phyloP scores from a whole-genome alignment of 2,888 invertebrate genomes.

The Monochamus alternatus region DNA sequence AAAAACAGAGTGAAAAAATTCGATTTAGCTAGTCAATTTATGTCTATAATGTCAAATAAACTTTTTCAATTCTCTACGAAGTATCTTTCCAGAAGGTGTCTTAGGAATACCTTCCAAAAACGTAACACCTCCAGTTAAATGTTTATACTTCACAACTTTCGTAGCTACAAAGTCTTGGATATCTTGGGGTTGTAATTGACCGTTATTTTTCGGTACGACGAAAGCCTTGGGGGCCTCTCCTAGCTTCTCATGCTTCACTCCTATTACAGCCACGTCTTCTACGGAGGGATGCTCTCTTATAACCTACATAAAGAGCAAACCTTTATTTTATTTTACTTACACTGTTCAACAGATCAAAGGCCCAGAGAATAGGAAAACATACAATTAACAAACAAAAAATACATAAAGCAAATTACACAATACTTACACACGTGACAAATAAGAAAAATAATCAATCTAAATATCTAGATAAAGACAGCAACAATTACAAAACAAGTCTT shows the following conservation, averaged over 20 bases:
- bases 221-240: conserved; percentile 87
- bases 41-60: not conserved
- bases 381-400: too few relatives aligned
- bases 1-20: too few relatives aligned
- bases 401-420: too few relatives aligned
- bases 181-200: conserved; percentile 70
- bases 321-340: too few relatives aligned
- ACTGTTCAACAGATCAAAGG: too few relatives aligned
- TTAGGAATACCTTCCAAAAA: conserved; percentile 75
- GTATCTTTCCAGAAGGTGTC: conserved; percentile 76
- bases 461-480: too few relatives aligned
- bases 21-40: too few relatives aligned
- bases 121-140: conserved; percentile 74
- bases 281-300: conserved; percentile 82
- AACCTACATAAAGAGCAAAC: not conserved
- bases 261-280: conserved; percentile 87
- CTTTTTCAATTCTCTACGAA: conserved; percentile 69
- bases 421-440: too few relatives aligned
- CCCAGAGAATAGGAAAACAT: too few relatives aligned
- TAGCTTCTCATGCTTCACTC: conserved; percentile 77
- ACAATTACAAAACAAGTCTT: too few relatives aligned
- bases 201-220: conserved; percentile 74
- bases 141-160: conserved; percentile 84
- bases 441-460: too few relatives aligned
- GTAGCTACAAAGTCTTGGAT: conserved; percentile 77